Conservation (phyloP, 2,797 vertebrate species). For the Orestias chungarensis region DNA sequence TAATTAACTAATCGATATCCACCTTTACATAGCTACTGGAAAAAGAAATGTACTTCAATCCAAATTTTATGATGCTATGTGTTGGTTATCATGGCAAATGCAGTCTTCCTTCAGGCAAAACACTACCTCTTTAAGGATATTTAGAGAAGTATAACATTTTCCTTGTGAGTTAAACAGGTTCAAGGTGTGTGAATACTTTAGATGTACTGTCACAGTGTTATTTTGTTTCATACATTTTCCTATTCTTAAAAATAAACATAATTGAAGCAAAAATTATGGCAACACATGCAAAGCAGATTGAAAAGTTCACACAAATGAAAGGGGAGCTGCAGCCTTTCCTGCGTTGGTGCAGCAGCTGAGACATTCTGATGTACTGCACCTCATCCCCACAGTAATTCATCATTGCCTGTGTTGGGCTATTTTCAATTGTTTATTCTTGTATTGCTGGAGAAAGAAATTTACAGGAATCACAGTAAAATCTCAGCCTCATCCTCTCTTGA, state of each 20-base stretch:
- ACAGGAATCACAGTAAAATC: slow-evolving; percentile 68
- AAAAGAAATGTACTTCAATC: too few species aligned
- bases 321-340: slow-evolving; percentile 18
- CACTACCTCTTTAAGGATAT: too few species aligned
- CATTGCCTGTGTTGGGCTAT: slow-evolving; percentile 63
- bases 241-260: neutral
- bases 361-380: slow-evolving; percentile 57
- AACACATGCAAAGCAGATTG: neutral
- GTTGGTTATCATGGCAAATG: too few species aligned
- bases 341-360: slow-evolving; percentile 41
- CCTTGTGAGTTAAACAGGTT: neutral
- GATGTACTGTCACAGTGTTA: neutral
- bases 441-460: slow-evolving; percentile 65
- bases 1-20: too few species aligned
- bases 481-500: slow-evolving; percentile 71
- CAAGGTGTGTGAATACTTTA: neutral
- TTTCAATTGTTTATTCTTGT: slow-evolving; percentile 76
- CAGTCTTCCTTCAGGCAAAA: too few species aligned
- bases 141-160: too few species aligned
- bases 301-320: neutral
- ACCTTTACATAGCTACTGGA: too few species aligned
- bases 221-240: neutral
- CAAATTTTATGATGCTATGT: too few species aligned
- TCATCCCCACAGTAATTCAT: slow-evolving; percentile 71
- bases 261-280: neutral